Evolutionary conservation across 2,113 vertebrate species (phyloP), one percentile per base, ranked within the genome.

Genomic region (Cinclus cinclus): DNA sequence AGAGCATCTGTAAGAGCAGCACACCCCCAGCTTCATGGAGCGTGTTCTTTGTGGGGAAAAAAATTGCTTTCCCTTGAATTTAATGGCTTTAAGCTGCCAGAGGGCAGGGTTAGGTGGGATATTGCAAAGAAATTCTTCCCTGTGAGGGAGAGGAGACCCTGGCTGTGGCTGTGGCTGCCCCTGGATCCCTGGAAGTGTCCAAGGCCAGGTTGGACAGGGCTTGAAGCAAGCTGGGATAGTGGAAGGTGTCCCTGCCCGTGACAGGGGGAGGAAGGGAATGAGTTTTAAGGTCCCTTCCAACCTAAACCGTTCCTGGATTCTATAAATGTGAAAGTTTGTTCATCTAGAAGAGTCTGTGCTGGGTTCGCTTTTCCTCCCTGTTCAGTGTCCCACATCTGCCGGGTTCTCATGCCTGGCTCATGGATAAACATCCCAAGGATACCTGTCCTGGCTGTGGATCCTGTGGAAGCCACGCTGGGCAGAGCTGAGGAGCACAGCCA

Each of bases 1-100:
- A 78, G 76, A 96, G 94, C 87, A 96, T 93, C 94, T 94, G 68
- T 79, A 92, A 83, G 92, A 95, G 84, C 27, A 91, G 87, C 90
- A 91, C 83, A 73, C 91, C 85, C 94, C 78, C 94, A 76, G 85
- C 49, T 90, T 67, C 75, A 13, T 52, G 47, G 59, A 65, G 28
- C 28, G 37, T 42, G 71, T 70, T 86, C 77, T 79, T 2, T 83
- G 83, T 83, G 75, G 67, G 62, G 63, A 12, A 25, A 42, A 63
- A 75, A 84, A 37, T 16, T 6, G 13, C 86, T 92, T 92, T 97
- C 20, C 82, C 28, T 77, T 63, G 69, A 44, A 60, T 83, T 63
- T 70, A 50, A 50, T 83, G 64, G 35, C 42, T 77, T 83, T 50
- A 37, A 37, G 37, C 31, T 70, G 64, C 18, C 55, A 55, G 77